Percentiles rank a stretch among this genome's conserved stretches.
These are phyloP conservation scores for Ornithoptera priamus DNA, from an alignment of 2,888 invertebrate genomes.

Conservation along the genomic window DNA sequence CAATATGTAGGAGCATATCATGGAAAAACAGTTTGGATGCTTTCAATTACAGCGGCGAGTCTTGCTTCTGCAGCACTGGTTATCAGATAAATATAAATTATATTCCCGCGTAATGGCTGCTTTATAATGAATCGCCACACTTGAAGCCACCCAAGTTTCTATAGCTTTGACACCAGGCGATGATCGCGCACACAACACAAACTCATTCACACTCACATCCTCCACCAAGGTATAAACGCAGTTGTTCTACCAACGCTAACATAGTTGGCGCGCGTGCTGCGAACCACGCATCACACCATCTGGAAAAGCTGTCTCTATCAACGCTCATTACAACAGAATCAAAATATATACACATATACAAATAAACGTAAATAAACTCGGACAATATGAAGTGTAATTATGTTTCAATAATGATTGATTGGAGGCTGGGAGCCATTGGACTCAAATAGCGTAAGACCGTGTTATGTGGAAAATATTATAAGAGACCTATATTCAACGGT, in stretches of 20 bases:
- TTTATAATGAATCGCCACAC: constrained; percentile 10
- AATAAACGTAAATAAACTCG: background rate
- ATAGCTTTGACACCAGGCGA: constrained; percentile 23
- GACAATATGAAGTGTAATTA: background rate
- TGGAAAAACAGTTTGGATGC: constrained; percentile 22
- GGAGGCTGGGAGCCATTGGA: no score
- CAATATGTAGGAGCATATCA: constrained; percentile 11
- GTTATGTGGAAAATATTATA: no score
- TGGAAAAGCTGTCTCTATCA: constrained; percentile 61
- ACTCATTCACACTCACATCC: constrained; percentile 74
- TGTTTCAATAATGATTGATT: no score
- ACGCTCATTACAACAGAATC: constrained; percentile 4
- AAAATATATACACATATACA: background rate
- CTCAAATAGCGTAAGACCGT: no score
- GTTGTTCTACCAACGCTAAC: constrained; percentile 79
- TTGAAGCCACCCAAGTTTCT: constrained; percentile 23
- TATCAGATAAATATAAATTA: background rate
- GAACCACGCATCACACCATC: constrained; percentile 75
- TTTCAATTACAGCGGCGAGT: constrained; percentile 20
- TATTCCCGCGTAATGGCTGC: background rate
- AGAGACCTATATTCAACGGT: no score
- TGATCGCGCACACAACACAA: constrained; percentile 38
- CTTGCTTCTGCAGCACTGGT: background rate
- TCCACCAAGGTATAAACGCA: constrained; percentile 76
- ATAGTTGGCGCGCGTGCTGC: constrained; percentile 71